Evolutionary conservation across 2,888 invertebrate genomes (phyloP).

Genomic region (Terebella lapidaria): DNA sequence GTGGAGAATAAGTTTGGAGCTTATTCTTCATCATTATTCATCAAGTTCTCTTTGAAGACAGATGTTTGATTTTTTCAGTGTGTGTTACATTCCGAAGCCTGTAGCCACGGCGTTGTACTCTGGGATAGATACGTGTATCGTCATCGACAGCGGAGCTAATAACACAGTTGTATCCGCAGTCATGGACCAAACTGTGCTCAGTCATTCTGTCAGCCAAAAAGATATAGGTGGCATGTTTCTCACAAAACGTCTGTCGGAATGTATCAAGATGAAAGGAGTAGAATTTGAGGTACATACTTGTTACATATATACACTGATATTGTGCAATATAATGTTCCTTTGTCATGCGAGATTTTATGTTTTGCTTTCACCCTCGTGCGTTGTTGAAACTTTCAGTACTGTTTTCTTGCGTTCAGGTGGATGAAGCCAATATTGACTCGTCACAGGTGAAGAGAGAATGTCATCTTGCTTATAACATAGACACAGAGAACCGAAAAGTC

Average conservation of each 20-base stretch:
- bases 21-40: too few species aligned
- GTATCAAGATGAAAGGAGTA: slow-evolving; percentile 8
- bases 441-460: slow-evolving; percentile 19
- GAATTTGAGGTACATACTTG: slow-evolving; percentile 9
- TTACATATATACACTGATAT: too few species aligned
- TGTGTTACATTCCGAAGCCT: slow-evolving; percentile 19
- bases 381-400: too few species aligned
- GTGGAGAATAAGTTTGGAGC: too few species aligned
- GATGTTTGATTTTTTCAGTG: slow-evolving; percentile 11
- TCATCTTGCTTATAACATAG: slow-evolving; percentile 8
- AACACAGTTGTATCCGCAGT: slow-evolving; percentile 19
- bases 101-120: slow-evolving; percentile 12
- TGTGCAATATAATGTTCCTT: too few species aligned
- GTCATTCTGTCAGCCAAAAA: not conserved
- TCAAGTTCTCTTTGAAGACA: too few species aligned
- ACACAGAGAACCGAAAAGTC: slow-evolving; percentile 1
- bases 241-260: slow-evolving; percentile 8
- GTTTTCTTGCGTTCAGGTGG: slow-evolving; percentile 6
- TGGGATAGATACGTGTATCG: slow-evolving; percentile 17
- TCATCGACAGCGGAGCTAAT: slow-evolving; percentile 20
- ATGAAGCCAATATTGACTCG: slow-evolving; percentile 16
- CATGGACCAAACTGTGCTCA: slow-evolving; percentile 6
- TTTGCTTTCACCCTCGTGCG: too few species aligned
- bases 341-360: too few species aligned
- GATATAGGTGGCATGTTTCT: slow-evolving; percentile 13